phyloP scores from a whole-genome alignment of 2,113 vertebrate genomes.

The Alouatta palliata region DNA sequence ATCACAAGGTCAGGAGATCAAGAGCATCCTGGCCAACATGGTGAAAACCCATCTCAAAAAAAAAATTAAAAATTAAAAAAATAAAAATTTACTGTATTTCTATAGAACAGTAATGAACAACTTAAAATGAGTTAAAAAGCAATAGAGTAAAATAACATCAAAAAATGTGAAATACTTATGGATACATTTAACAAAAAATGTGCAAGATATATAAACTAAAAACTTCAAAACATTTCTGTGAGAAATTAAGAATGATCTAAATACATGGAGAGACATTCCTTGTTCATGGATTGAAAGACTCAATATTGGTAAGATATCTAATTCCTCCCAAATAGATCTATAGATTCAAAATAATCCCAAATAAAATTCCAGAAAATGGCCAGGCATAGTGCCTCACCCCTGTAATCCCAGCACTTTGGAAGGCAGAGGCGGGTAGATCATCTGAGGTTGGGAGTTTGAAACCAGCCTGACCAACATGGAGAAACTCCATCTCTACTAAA shows the following conservation, averaged over 20 bases:
- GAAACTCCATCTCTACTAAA: too few species aligned
- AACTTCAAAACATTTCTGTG: conserved; percentile 19
- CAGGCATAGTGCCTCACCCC: too few species aligned
- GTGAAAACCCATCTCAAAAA: too few species aligned
- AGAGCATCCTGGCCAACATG: too few species aligned
- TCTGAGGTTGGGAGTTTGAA: too few species aligned
- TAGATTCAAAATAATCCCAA: neutral
- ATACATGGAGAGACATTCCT: neutral
- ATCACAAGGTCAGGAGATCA: too few species aligned
- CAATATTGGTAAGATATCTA: neutral
- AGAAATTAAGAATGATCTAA: neutral
- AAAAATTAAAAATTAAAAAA: conserved; percentile 5
- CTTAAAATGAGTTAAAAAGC: neutral
- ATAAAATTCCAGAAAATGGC: neutral
- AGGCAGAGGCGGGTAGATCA: too few species aligned
- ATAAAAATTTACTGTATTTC: conserved; percentile 24
- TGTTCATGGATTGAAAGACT: neutral
- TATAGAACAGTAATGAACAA: neutral
- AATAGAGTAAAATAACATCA: neutral
- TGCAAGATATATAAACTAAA: neutral
- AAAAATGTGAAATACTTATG: neutral
- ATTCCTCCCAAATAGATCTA: neutral
- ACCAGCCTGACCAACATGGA: too few species aligned
- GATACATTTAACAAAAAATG: conserved; percentile 33
- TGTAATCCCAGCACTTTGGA: too few species aligned